phyloP scores from a whole-genome alignment of 2,113 vertebrate species.

The Cariama cristata region DNA sequence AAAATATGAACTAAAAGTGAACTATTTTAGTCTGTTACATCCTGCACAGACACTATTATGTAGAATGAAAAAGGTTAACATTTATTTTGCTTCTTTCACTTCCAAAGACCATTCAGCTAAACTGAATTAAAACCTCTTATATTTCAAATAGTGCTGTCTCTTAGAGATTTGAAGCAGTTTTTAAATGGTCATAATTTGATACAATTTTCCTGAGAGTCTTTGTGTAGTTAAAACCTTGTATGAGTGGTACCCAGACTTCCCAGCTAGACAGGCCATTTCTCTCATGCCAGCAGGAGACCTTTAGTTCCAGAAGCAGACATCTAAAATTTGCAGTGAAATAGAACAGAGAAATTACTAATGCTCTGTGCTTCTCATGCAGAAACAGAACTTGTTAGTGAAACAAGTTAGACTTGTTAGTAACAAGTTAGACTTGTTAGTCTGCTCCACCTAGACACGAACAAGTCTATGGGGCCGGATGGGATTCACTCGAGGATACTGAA shows the following conservation, averaged over 20 bases:
- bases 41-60: background rate
- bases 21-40: background rate
- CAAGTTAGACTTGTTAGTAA: too few relatives aligned
- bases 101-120: background rate
- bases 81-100: background rate
- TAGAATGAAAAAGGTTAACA: background rate
- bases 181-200: background rate
- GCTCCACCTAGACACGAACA: too few relatives aligned
- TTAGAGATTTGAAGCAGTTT: background rate
- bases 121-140: background rate
- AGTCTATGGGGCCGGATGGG: too few relatives aligned
- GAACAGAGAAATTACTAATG: background rate
- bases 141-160: background rate
- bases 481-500: too few relatives aligned
- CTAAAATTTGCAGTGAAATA: background rate
- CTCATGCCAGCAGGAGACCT: background rate
- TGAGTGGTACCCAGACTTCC: background rate
- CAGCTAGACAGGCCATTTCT: background rate
- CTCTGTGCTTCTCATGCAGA: background rate
- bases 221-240: background rate
- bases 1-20: background rate
- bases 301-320: background rate
- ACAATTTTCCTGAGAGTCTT: background rate
- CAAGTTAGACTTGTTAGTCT: too few relatives aligned
- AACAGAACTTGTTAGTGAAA: background rate